Evolutionary conservation across 2,888 invertebrate species (phyloP).

Genomic region (Nasonovia ribisnigri): DNA sequence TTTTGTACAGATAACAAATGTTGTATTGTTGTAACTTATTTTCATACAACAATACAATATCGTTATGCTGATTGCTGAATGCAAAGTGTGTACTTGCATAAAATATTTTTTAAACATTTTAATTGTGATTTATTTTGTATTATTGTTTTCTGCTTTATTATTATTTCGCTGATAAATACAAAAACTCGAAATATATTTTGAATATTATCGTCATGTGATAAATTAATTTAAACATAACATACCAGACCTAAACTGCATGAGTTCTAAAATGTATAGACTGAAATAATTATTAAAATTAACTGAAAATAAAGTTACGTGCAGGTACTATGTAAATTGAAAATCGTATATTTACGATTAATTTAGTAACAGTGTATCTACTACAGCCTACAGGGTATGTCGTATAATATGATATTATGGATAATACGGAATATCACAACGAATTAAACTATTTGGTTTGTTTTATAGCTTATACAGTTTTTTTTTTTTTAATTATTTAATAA

Average conservation of each 20-base stretch:
- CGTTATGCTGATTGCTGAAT: background rate
- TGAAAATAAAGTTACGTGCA: background rate
- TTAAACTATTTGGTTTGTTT: background rate
- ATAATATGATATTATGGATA: background rate
- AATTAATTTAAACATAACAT: background rate
- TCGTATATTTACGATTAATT: background rate
- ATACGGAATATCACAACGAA: background rate
- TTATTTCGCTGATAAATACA: background rate
- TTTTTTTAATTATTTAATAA: too few species aligned
- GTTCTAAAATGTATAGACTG: background rate
- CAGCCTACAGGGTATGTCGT: too few species aligned
- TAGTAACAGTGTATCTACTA: too few species aligned
- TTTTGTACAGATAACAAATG: background rate
- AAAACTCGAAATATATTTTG: background rate
- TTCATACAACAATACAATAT: background rate
- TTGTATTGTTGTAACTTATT: constrained; percentile 6
- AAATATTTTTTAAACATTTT: background rate
- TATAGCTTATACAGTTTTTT: background rate
- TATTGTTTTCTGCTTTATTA: background rate
- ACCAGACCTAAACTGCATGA: background rate
- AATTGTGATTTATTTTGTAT: background rate
- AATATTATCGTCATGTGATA: background rate
- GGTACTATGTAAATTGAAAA: background rate
- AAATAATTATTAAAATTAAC: background rate
- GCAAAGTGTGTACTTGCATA: background rate